Conservation (phyloP, 2,113 vertebrate species). For the Xiphophorus hellerii region DNA sequence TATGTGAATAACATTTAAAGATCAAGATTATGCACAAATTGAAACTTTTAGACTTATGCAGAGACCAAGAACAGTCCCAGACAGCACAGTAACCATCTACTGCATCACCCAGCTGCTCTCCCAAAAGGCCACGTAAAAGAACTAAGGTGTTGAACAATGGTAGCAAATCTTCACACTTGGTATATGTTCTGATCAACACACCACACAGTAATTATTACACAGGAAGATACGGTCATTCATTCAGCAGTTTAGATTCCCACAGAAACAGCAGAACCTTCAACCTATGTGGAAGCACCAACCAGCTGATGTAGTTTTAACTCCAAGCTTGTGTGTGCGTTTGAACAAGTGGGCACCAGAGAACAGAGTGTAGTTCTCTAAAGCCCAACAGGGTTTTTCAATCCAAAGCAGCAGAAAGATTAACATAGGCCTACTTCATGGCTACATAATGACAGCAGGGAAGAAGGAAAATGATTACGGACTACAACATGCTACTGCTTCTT, state of each 20-base stretch:
- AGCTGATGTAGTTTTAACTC: constrained; percentile 44
- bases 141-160: constrained; percentile 24
- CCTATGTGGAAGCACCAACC: constrained; percentile 33
- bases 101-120: constrained; percentile 50
- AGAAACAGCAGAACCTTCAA: background rate
- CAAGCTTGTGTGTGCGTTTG: constrained; percentile 2
- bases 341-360: constrained; percentile 1
- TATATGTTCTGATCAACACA: constrained; percentile 9
- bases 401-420: constrained; percentile 72
- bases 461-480: constrained; percentile 19
- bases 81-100: constrained; percentile 23
- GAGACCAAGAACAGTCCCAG: constrained; percentile 8
- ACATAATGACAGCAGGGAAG: constrained; percentile 17
- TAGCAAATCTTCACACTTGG: constrained; percentile 10
- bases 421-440: constrained; percentile 30
- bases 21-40: constrained; percentile 18
- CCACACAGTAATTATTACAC: constrained; percentile 8
- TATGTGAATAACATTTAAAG: background rate
- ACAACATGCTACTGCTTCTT: constrained; percentile 26
- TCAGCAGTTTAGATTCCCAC: background rate
- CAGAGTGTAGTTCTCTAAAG: constrained; percentile 52
- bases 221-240: constrained; percentile 7
- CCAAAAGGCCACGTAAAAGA: constrained; percentile 51
- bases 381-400: constrained; percentile 76
- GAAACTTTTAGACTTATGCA: constrained; percentile 2